Percentiles rank a stretch among this genome's conserved stretches.
phyloP scores from a whole-genome alignment of 2,113 vertebrate genomes.

The Trogon surrucura region DNA sequence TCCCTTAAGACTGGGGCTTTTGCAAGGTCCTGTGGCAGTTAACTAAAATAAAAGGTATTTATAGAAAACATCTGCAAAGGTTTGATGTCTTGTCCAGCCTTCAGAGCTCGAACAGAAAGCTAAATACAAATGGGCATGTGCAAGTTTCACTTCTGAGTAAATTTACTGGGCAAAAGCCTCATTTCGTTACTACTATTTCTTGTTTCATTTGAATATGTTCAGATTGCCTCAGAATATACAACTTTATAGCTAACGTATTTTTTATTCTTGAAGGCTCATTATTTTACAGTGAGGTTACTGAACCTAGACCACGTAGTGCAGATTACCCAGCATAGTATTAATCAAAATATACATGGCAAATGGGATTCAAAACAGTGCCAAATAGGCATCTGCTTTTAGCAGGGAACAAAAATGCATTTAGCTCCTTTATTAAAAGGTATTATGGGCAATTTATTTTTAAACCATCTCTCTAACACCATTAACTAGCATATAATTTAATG shows the following conservation, averaged over 20 bases:
- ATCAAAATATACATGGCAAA: constrained; percentile 89
- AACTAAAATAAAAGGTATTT: constrained; percentile 82
- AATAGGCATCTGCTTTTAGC: constrained; percentile 77
- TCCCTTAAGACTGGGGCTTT: constrained; percentile 82
- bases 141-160: constrained; percentile 76
- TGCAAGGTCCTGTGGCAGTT: constrained; percentile 71
- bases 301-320: constrained; percentile 75
- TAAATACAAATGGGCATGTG: constrained; percentile 81
- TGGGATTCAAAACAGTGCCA: constrained; percentile 79
- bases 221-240: constrained; percentile 77
- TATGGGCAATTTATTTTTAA: constrained; percentile 81
- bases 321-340: constrained; percentile 84
- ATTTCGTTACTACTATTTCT: background rate
- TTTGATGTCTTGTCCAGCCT: constrained; percentile 77
- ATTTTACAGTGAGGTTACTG: constrained; percentile 89
- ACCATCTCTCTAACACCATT: constrained; percentile 76
- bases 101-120: constrained; percentile 79
- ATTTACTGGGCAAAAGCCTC: constrained; percentile 84
- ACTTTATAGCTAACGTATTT: constrained; percentile 82
- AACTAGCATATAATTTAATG: constrained; percentile 79
- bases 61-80: constrained; percentile 84
- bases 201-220: constrained; percentile 86
- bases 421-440: constrained; percentile 77
- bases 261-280: constrained; percentile 93
- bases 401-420: constrained; percentile 73